Base-by-base conservation (phyloP, 2,888 invertebrate genomes). In the Spisula subtruncata region DNA sequence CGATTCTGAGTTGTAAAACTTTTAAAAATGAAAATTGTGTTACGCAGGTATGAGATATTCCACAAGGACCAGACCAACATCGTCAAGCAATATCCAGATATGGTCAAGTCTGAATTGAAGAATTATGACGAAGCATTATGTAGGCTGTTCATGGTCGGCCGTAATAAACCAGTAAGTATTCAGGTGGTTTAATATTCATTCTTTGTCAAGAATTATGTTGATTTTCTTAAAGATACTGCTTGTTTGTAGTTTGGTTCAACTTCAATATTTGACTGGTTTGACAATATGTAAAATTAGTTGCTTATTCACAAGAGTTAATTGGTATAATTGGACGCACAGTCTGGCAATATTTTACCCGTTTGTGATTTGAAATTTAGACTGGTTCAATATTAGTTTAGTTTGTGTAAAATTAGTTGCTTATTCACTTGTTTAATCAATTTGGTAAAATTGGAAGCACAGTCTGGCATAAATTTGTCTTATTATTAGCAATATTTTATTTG, bases 1-100 rank as follows among this genome's bases (percentile, higher is more conserved):
- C n/a, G n/a, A n/a, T n/a, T n/a, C n/a, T n/a, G n/a, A n/a, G n/a
- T n/a, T n/a, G 41, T 41, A 41, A 5, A 41, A 41, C 41, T 41
- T n/a, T n/a, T n/a, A n/a, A n/a, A n/a, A n/a, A n/a, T 2, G 41
- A 14, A 14, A 10, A 51, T 1, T 51, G 16, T 75, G 1, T 75
- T 90, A 10, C n/a, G n/a, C 89, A 96, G 96, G 16, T 96, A 96
- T 92, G 94, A 95, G 81, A 92, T 94, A 48, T 96, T 96, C 91
- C 96, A 96, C 91, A 90, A 93, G 14, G 94, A 96, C n/a, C 96
- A 96, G 92, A 92, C 94, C 48, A 92, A 93, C 35, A 95, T 96
- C 75, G 96, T 96, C 6, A 93, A 95, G 89, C 90, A 92, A 20
- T 96, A 96, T 89, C 96, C 96, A 29, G 92, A 93, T 12, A 96